A percentile compares a stretch with the other conserved stretches of the same genome.
phyloP scores from a whole-genome alignment of 2,888 invertebrate species.

The Eubasilissa splendida region DNA sequence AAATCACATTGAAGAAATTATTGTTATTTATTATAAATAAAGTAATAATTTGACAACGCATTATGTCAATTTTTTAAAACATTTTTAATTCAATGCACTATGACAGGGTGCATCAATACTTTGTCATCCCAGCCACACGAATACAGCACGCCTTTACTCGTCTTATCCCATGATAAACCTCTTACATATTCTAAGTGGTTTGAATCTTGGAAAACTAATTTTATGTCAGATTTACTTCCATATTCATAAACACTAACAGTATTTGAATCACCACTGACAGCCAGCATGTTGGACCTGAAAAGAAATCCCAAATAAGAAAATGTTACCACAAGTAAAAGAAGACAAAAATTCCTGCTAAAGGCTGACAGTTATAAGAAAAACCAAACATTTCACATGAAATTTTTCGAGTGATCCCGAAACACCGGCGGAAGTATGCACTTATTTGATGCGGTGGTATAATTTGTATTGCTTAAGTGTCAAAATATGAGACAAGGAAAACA shows the following conservation, averaged over 20 bases:
- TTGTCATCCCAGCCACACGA: slow-evolving; percentile 75
- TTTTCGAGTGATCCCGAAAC: too few species aligned
- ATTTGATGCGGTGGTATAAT: too few species aligned
- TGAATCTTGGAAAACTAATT: slow-evolving; percentile 61
- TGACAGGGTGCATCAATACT: slow-evolving; percentile 65
- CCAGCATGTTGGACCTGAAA: slow-evolving; percentile 49
- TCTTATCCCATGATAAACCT: slow-evolving; percentile 71
- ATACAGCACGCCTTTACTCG: slow-evolving; percentile 65
- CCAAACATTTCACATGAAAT: too few species aligned
- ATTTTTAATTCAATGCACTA: slow-evolving; percentile 5
- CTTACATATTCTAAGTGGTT: slow-evolving; percentile 69
- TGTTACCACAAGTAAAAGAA: too few species aligned
- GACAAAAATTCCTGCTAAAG: too few species aligned
- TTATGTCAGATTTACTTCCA: slow-evolving; percentile 11
- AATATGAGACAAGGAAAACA: too few species aligned
- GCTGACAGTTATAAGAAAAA: too few species aligned
- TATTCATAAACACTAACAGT: slow-evolving; percentile 47
- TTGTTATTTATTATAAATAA: background rate
- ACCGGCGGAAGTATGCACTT: too few species aligned
- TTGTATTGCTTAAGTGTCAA: too few species aligned
- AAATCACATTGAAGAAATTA: background rate
- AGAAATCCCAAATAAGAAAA: slow-evolving; percentile 5
- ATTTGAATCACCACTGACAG: slow-evolving; percentile 53
- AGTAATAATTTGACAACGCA: background rate
- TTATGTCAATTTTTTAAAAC: background rate